Base-by-base conservation (phyloP, 1,140 invertebrate genomes). In the Brachionus plicatilis region DNA sequence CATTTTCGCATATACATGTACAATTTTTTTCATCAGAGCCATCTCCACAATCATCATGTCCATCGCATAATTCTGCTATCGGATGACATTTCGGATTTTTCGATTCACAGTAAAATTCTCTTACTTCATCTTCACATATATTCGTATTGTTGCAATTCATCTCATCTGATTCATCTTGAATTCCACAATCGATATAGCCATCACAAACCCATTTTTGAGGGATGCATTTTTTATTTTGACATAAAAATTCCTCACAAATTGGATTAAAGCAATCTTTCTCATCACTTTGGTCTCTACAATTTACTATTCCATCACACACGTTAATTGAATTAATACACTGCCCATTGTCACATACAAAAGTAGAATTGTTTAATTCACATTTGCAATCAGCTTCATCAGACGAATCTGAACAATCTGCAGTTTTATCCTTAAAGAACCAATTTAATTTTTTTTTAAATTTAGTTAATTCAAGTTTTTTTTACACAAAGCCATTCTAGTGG, bases 321-420 rank as follows among this genome's bases (percentile, higher is more conserved):
- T 85, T 53, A 3, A 20, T 9, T 11, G 70, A 41, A 37, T 60
- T 47, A 6, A 85, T 85, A 56, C 85, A 84, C 66, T 85, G 82
- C 11, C 85, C 72, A 68, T 68, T 84, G 7, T 65, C 60, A 84
- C 85, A 85, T 14, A 84, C 12, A 68, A 85, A 85, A 76, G 65
- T 56, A 6, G 45, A 24, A 79, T 70, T 86, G 84, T 14, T 82
- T 45, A 29, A 12, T 53, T 24, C 86, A 85, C 70, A 86, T 84
- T 43, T 85, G n/a, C 85, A 85, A 12, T 82, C 86, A 0, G 93
- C 93, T 92, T 87, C 92, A 90, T 89, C 93, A 1, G 92, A 92
- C 82, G 90, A 91, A 88, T 94, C 94, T 43, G 87, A 86, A 86
- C 95, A 96, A 85, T 95, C 91, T 0, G 86, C 86, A 60, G 92